phyloP scores from a whole-genome alignment of 2,888 invertebrate species.

The Dolichopus griseipennis region DNA sequence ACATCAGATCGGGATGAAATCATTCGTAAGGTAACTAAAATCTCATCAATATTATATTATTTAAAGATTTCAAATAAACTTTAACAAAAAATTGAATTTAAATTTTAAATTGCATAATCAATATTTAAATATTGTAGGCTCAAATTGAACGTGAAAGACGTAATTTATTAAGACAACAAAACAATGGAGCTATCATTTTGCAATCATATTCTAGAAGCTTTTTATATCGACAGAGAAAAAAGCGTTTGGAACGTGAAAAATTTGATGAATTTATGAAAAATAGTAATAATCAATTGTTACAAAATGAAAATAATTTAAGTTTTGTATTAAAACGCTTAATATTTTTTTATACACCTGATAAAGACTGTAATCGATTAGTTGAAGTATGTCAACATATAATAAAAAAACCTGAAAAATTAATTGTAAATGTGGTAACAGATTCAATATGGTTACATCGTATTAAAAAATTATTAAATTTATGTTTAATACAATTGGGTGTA shows the following conservation, averaged over 20 bases:
- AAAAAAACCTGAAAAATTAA: constrained; percentile 35
- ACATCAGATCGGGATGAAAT: constrained; percentile 55
- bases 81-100: too few relatives aligned
- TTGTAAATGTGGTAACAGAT: constrained; percentile 35
- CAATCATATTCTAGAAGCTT: constrained; percentile 75
- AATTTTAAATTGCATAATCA: constrained; percentile 47
- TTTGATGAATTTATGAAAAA: constrained; percentile 57
- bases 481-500: constrained; percentile 36
- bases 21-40: constrained; percentile 51
- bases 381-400: constrained; percentile 40
- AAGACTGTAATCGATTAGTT: constrained; percentile 57
- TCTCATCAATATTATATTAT: too few relatives aligned
- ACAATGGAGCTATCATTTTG: constrained; percentile 68
- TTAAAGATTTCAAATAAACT: too few relatives aligned
- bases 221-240: constrained; percentile 57
- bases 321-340: constrained; percentile 58
- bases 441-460: constrained; percentile 38
- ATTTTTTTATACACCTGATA: constrained; percentile 63
- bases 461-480: constrained; percentile 38
- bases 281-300: constrained; percentile 44
- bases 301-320: constrained; percentile 37
- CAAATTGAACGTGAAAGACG: constrained; percentile 79
- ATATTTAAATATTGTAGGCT: constrained; percentile 47
- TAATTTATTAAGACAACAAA: constrained; percentile 68
- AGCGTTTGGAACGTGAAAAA: constrained; percentile 54